Conservation (phyloP, 2,888 invertebrate species). For the Encarsia formosa region DNA sequence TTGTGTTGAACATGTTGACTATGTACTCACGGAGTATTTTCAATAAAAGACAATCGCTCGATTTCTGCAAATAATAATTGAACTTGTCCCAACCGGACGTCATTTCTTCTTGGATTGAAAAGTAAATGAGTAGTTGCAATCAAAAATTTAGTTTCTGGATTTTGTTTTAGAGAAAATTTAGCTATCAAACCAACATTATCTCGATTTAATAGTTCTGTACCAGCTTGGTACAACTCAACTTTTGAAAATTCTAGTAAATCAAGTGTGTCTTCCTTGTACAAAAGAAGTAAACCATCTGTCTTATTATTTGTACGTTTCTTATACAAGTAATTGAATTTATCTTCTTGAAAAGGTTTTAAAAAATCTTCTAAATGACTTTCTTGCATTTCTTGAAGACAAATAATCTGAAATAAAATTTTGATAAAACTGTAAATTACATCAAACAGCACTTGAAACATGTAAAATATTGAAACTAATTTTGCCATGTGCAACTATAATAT, state of each 20-base stretch:
- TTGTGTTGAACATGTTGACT: not conserved
- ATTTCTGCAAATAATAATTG: constrained; percentile 81
- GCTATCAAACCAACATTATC: constrained; percentile 85
- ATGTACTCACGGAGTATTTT: constrained; percentile 40
- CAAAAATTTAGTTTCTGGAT: constrained; percentile 59
- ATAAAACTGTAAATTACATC: no score
- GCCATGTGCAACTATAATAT: no score
- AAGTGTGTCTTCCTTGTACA: constrained; percentile 69
- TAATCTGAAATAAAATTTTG: constrained; percentile 60
- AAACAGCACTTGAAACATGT: no score
- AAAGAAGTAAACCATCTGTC: constrained; percentile 87
- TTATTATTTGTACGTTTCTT: constrained; percentile 79
- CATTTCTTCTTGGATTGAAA: constrained; percentile 85
- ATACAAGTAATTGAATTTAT: constrained; percentile 71
- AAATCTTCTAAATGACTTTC: constrained; percentile 65
- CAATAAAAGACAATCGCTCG: constrained; percentile 66
- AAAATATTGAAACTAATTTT: no score
- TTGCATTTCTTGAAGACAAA: constrained; percentile 91
- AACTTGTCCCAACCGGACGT: constrained; percentile 85
- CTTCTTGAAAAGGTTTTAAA: constrained; percentile 54
- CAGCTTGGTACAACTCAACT: constrained; percentile 68
- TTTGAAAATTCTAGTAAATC: constrained; percentile 60
- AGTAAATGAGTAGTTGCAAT: constrained; percentile 92
- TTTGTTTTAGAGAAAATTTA: constrained; percentile 61
- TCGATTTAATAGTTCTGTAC: constrained; percentile 67